Evolutionary conservation across 2,888 invertebrate genomes (phyloP).

Genomic region (Tenthredo mesomela): DNA sequence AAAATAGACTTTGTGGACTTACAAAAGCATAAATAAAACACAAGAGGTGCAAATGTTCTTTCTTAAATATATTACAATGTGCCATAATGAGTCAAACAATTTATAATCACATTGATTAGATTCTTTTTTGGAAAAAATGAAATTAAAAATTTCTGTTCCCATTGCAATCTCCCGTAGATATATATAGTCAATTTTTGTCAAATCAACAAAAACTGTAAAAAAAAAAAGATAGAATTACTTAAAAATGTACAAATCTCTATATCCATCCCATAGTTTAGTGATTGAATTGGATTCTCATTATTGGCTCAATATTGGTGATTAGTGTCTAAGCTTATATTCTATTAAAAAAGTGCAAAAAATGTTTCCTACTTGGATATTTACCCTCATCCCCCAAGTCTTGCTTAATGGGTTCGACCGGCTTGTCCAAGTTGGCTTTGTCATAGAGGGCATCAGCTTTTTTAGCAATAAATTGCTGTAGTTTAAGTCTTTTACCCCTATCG

Average conservation of each 20-base stretch:
- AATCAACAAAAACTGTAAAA: no score
- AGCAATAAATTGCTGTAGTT: conserved; percentile 92
- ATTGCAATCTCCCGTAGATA: not conserved
- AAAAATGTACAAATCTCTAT: not conserved
- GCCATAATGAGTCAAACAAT: not conserved
- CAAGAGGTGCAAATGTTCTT: not conserved
- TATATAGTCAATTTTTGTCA: not conserved
- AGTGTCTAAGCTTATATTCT: conserved; percentile 54
- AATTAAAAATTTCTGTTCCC: not conserved
- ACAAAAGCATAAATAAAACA: not conserved
- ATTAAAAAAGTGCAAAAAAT: conserved; percentile 54
- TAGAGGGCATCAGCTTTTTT: conserved; percentile 91
- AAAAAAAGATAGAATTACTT: not conserved
- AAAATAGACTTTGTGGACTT: not conserved
- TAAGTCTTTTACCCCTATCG: conserved; percentile 90
- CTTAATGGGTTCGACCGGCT: conserved; percentile 68
- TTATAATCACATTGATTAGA: not conserved
- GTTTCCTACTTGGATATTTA: conserved; percentile 71
- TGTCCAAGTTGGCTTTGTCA: conserved; percentile 77
- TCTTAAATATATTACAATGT: not conserved
- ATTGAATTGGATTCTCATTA: not conserved
- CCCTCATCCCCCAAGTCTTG: conserved; percentile 81
- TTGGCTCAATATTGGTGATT: not conserved
- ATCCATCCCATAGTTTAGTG: not conserved
- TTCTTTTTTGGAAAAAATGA: not conserved